These are phyloP conservation scores for Drosophila kikkawai DNA, from an alignment of 1,140 invertebrate genomes.

Conservation along the genomic window DNA sequence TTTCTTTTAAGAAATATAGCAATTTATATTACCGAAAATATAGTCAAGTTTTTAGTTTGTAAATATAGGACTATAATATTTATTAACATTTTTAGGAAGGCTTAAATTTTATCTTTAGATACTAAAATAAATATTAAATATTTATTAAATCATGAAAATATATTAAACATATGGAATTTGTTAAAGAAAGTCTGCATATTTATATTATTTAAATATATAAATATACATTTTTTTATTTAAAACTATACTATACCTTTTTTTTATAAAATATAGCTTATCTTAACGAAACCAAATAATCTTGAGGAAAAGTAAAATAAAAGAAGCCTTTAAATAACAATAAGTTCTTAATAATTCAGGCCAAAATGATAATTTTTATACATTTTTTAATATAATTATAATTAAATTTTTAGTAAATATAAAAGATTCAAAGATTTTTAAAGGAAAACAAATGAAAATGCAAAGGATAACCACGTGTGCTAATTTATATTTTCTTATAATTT, in stretches of 20 bases:
- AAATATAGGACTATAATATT: not conserved
- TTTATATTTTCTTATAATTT: not conserved
- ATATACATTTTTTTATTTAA: too few species aligned
- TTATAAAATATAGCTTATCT: too few species aligned
- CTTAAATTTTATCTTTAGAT: not conserved
- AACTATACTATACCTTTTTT: too few species aligned
- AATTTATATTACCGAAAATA: not conserved
- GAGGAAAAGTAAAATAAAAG: too few species aligned
- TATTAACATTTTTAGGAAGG: not conserved
- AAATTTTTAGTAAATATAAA: not conserved
- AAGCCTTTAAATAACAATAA: too few species aligned
- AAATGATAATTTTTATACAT: not conserved
- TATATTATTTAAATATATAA: too few species aligned
- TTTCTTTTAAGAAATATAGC: not conserved
- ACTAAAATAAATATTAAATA: not conserved
- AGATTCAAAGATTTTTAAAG: not conserved
- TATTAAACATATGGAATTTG: not conserved
- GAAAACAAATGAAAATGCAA: not conserved
- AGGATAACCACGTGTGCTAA: not conserved
- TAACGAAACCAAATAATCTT: too few species aligned
- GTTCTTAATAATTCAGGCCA: not conserved
- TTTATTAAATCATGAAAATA: not conserved
- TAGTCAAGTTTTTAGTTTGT: not conserved
- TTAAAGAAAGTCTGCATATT: too few species aligned
- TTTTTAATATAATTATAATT: not conserved